These are phyloP conservation scores for Drosophila insularis DNA, from an alignment of 1,140 invertebrate species.

Conservation along the genomic window DNA sequence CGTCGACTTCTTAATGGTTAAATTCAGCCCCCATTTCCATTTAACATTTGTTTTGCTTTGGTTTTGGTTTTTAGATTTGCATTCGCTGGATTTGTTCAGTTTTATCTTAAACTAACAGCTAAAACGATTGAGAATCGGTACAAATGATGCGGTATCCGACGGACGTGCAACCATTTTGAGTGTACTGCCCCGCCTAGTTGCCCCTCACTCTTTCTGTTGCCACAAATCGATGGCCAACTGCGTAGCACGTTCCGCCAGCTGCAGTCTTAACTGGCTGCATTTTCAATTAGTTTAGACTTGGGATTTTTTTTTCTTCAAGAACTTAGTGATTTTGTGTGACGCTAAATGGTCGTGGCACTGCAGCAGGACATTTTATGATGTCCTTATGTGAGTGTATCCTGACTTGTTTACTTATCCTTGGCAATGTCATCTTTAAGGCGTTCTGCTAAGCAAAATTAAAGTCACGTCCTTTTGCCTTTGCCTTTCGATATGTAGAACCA, in stretches of 20 bases:
- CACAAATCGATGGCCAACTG: conserved; percentile 51
- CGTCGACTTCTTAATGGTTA: neutral
- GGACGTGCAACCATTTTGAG: conserved; percentile 52
- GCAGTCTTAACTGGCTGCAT: conserved; percentile 60
- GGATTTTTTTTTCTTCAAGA: conserved; percentile 11
- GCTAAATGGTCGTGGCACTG: conserved; percentile 58
- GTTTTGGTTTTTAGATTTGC: conserved; percentile 27
- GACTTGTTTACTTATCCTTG: conserved; percentile 33
- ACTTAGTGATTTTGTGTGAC: conserved; percentile 62
- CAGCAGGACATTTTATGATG: conserved; percentile 68
- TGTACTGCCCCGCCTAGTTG: too few species aligned
- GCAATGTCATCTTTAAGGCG: conserved; percentile 68
- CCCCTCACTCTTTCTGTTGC: conserved; percentile 22
- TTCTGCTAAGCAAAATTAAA: conserved; percentile 53
- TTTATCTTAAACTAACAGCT: conserved; percentile 26
- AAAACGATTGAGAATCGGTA: conserved; percentile 32
- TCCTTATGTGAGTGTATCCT: conserved; percentile 13
- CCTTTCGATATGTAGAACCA: conserved; percentile 36
- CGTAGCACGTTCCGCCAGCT: conserved; percentile 54
- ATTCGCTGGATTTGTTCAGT: conserved; percentile 30
- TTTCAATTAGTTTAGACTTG: conserved; percentile 66
- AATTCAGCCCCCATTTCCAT: neutral
- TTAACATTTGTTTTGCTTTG: neutral
- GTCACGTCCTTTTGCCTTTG: conserved; percentile 57
- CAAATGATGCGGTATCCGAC: conserved; percentile 49